phyloP scores from a whole-genome alignment of 2,797 vertebrate genomes.

The Mormyrus hasselquistii region DNA sequence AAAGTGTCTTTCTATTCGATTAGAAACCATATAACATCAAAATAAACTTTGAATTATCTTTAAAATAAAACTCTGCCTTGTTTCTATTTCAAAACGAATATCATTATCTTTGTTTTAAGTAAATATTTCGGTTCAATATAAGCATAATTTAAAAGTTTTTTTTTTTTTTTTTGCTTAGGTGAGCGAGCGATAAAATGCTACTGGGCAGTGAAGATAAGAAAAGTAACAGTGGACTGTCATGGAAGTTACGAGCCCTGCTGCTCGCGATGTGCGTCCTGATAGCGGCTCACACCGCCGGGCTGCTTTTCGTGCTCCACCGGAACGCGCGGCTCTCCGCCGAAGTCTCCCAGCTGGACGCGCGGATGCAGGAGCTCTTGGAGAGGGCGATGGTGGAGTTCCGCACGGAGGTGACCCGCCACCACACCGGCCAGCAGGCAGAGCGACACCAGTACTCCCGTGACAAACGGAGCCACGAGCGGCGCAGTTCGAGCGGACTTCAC shows the following conservation, averaged over 20 bases:
- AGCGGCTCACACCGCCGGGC: slow-evolving; percentile 60
- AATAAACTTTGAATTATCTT: background rate
- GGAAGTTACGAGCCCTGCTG: slow-evolving; percentile 52
- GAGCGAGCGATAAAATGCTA: background rate
- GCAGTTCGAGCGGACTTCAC: background rate
- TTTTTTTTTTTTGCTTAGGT: background rate
- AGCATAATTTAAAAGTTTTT: background rate
- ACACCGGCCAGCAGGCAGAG: slow-evolving; percentile 18
- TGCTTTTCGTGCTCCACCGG: slow-evolving; percentile 63
- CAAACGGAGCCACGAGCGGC: slow-evolving; percentile 50
- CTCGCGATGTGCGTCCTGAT: slow-evolving; percentile 55
- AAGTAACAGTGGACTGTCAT: slow-evolving; percentile 19
- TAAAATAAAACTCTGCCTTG: background rate
- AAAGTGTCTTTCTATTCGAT: slow-evolving; percentile 32
- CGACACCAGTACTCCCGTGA: slow-evolving; percentile 43
- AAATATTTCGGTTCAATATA: background rate
- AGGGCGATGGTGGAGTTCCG: slow-evolving; percentile 31
- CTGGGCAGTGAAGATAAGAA: background rate
- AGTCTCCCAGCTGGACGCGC: slow-evolving; percentile 57
- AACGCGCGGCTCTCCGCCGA: slow-evolving; percentile 64
- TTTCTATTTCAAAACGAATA: background rate
- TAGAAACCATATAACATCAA: background rate
- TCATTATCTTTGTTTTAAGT: background rate
- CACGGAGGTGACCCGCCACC: slow-evolving; percentile 34
- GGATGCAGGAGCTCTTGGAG: slow-evolving; percentile 42